Conservation (phyloP, 2,797 vertebrate species). For the Myotis findleyi region DNA sequence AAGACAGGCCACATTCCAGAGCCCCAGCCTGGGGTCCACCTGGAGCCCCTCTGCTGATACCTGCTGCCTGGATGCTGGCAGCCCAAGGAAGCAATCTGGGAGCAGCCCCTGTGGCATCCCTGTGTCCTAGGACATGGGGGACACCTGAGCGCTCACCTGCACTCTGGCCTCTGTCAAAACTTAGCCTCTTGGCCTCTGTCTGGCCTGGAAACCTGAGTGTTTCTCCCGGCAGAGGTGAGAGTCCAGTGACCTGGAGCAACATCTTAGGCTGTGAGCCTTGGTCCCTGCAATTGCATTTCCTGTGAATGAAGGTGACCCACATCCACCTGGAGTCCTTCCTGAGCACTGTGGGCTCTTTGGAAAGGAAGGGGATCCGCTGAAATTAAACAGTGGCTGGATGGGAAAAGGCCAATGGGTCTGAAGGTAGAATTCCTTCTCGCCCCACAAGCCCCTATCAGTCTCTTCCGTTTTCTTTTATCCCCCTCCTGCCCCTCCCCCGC, state of each 20-base stretch:
- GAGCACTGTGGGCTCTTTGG: not conserved
- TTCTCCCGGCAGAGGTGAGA: not conserved
- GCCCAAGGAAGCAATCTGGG: accelerated
- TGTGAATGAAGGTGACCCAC: not conserved
- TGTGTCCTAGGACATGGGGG: not conserved
- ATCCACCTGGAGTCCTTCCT: not conserved
- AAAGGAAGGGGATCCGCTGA: not conserved
- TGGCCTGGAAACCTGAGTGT: not conserved
- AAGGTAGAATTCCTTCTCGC: not conserved
- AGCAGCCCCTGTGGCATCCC: not conserved
- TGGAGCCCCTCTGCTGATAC: not conserved
- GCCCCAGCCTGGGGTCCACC: too few species aligned
- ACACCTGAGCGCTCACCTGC: not conserved
- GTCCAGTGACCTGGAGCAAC: not conserved
- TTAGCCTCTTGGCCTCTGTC: not conserved
- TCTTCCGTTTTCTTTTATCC: not conserved
- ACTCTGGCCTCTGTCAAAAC: not conserved
- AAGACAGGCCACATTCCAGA: not conserved
- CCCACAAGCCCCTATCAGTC: not conserved
- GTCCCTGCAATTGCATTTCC: not conserved
- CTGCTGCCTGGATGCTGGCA: not conserved
- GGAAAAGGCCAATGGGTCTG: not conserved
- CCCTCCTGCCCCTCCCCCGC: not conserved
- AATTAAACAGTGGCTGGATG: not conserved
- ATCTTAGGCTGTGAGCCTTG: too few species aligned